Percentiles rank a stretch among this genome's conserved stretches.
These are phyloP conservation scores for Solea solea DNA, from an alignment of 2,113 vertebrate species.

Conservation along the genomic window DNA sequence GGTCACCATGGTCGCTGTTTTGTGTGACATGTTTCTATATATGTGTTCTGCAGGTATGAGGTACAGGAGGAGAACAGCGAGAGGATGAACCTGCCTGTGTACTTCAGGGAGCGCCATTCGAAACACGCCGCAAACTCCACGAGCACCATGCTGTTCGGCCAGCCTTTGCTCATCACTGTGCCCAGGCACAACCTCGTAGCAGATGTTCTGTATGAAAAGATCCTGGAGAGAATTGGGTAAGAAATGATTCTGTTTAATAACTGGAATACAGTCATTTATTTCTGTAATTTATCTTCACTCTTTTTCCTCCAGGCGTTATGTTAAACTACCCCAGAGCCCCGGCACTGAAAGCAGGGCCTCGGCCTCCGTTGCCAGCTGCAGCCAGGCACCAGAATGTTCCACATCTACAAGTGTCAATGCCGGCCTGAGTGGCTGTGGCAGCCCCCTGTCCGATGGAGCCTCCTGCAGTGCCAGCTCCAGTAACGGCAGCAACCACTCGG, in stretches of 20 bases:
- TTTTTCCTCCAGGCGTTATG: slow-evolving; percentile 84
- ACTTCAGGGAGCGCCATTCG: slow-evolving; percentile 91
- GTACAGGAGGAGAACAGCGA: slow-evolving; percentile 82
- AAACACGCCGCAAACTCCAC: slow-evolving; percentile 84
- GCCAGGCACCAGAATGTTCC: slow-evolving; percentile 76
- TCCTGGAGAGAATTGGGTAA: slow-evolving; percentile 91
- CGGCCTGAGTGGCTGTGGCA: slow-evolving; percentile 65
- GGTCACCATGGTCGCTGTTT: background rate
- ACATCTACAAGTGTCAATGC: slow-evolving; percentile 65
- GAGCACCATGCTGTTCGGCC: slow-evolving; percentile 90
- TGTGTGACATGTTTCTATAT: background rate
- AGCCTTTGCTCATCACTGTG: slow-evolving; percentile 91
- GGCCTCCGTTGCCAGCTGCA: slow-evolving; percentile 73
- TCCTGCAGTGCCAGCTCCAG: slow-evolving; percentile 78
- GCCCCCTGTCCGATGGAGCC: slow-evolving; percentile 73
- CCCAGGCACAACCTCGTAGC: slow-evolving; percentile 88
- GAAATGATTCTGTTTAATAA: slow-evolving; percentile 39
- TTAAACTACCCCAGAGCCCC: slow-evolving; percentile 84
- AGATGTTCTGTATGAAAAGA: slow-evolving; percentile 86
- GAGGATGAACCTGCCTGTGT: slow-evolving; percentile 87
- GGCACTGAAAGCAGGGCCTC: slow-evolving; percentile 75
- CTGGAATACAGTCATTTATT: background rate
- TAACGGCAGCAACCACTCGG: slow-evolving; percentile 77
- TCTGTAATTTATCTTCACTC: background rate
- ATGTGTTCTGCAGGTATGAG: slow-evolving; percentile 85